A percentile compares a stretch with the other conserved stretches of the same genome.
Evolutionary conservation across 2,888 invertebrate genomes (phyloP).

Genomic region (Chaetoderma sp.): DNA sequence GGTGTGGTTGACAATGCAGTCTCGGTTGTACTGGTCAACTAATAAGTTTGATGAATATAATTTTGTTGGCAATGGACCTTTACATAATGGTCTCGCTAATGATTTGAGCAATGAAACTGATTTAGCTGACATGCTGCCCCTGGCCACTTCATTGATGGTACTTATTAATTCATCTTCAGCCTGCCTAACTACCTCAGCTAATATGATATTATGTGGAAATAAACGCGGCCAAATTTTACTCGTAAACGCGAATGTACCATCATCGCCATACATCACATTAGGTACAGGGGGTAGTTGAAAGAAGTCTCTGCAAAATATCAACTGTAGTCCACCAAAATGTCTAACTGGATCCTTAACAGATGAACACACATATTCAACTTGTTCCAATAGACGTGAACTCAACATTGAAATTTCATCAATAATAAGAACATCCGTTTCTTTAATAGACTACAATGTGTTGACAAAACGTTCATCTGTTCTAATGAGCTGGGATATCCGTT

Average conservation of each 20-base stretch:
- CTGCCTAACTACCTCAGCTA: neutral
- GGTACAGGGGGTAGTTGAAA: neutral
- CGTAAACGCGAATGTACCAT: neutral
- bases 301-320: neutral
- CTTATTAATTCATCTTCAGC: neutral
- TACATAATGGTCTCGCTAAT: conserved; percentile 4
- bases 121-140: neutral
- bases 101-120: conserved; percentile 3
- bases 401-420: conserved; percentile 14
- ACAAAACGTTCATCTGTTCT: neutral
- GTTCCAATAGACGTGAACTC: neutral
- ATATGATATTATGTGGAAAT: neutral
- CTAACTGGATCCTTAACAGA: neutral
- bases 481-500: neutral
- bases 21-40: conserved; percentile 2
- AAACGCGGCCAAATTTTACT: neutral
- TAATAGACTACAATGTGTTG: neutral
- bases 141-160: conserved; percentile 7
- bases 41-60: conserved; percentile 14
- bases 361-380: neutral
- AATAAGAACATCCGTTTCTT: neutral
- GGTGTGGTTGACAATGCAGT: neutral
- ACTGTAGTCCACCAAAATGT: neutral
- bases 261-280: neutral
- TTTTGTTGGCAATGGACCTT: neutral